Base-by-base conservation (phyloP, 1,140 invertebrate species). In the Manduca sexta region DNA sequence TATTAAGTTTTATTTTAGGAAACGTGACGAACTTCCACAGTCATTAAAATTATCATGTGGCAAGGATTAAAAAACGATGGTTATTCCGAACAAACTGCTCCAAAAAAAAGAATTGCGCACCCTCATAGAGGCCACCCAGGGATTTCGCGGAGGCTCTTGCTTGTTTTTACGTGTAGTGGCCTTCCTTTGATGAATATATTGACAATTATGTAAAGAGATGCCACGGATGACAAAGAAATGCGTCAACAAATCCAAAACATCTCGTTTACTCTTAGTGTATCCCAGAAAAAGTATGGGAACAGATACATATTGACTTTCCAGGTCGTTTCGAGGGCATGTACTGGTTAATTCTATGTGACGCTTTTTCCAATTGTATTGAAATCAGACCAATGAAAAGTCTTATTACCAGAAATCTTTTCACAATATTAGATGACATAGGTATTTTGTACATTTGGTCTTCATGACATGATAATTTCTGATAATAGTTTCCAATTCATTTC, bases 401-500 rank as follows among this genome's bases (percentile, higher is more conserved):
- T 10, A 45, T n/a, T 11, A n/a, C 43, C 1, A 18, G 10, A 3
- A 35, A 16, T 11, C 15, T 45, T 17, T 45, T 13, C 18, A 1
- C 17, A 10, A 11, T 3, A 10, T 16, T 47, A 14, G 18, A 47
- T 10, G 16, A 29, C 6, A 47, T n/a, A n/a, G n/a, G n/a, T 47
- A 12, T 47, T 47, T 30, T 29, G n/a, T 14, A 39, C 34, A 3
- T 47, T 47, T 47, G 35, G 18, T n/a, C 13, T 47, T 4, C 45
- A 34, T 10, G 11, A 11, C 7, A 39, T 47, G 21, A 26, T 47
- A 10, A 12, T 39, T 3, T 39, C 21, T 1, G 45, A 39, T 16
- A 47, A 39, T 15, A 35, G 45, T 29, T 12, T 21, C n/a, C 45
- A 39, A 39, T 47, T 47, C 14, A 30, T n/a, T 14, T 47, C 35